Evolutionary conservation across 1,140 invertebrate genomes (phyloP), one percentile per base, ranked within the genome.

Genomic region (Coelopa frigida): DNA sequence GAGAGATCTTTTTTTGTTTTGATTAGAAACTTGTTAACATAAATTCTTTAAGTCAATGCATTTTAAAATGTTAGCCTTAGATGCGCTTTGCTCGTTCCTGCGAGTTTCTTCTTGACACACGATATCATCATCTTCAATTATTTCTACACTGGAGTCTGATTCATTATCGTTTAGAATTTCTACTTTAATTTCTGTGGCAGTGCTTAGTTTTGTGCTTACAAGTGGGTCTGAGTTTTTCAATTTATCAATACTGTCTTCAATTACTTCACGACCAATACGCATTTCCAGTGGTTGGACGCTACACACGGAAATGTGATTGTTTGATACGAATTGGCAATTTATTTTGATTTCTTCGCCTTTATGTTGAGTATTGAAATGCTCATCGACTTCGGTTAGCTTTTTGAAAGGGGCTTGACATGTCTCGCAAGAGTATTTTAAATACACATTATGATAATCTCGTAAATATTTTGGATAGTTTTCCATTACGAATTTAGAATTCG

Each of bases 111-210:
- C n/a, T n/a, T n/a, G n/a, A n/a, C n/a, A n/a, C n/a, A 42, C 24
- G 32, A 42, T 42, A 42, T 42, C 40, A 17, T 42, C 40, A 11
- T 42, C 40, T 29, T 10, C 32, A 29, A 42, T 11, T 3, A 42
- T 3, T 29, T 29, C 40, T 29, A 42, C 14, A 20, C 32, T 29
- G 21, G 12, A 20, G 32, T 42, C 40, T 10, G 26, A 14, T 11
- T 42, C 14, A 18, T 14, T 29, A 42, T 29, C 24, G 12, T 18
- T 29, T 4, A 18, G 15, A 29, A 29, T 29, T 42, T 42, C 17
- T 5, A 29, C 32, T 29, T 29, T 21, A 17, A 33, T 33, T 5
- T 4, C 18, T 33, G 14, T 33, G 11, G 5, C 14, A 8, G 7
- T 29, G 14, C 8, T 14, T 41, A 17, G n/a, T 1, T 22, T 40